Conservation (phyloP, 2,113 vertebrate species). For the Delphinapterus leucas region DNA sequence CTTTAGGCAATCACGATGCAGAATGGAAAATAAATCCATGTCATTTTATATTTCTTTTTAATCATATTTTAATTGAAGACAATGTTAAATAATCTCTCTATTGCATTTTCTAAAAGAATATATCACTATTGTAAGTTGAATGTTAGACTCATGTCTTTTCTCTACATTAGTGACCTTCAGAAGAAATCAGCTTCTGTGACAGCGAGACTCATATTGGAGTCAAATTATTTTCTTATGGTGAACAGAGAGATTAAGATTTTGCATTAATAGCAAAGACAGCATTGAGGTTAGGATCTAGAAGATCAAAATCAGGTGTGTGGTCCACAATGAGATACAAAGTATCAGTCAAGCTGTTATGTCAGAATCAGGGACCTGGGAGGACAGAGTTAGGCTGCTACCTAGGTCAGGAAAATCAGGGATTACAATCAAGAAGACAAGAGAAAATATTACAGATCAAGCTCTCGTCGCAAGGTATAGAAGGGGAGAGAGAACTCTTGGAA, state of each 20-base stretch:
- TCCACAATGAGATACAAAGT: background rate
- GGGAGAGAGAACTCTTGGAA: background rate
- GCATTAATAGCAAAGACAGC: background rate
- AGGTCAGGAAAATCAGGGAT: background rate
- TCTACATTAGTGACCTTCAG: background rate
- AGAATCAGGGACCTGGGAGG: background rate
- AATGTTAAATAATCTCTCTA: background rate
- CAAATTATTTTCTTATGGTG: background rate
- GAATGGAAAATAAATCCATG: background rate
- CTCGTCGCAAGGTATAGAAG: background rate
- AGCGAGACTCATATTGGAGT: background rate
- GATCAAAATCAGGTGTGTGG: background rate
- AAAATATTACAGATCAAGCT: background rate
- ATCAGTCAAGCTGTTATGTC: background rate
- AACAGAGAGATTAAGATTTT: background rate
- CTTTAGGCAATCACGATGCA: background rate
- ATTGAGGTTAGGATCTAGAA: background rate
- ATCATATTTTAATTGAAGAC: background rate
- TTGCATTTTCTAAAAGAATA: background rate
- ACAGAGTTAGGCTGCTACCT: background rate
- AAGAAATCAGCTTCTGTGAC: background rate
- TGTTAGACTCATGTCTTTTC: background rate
- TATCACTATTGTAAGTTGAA: background rate
- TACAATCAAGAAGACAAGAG: background rate
- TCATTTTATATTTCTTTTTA: background rate